Evolutionary conservation across 2,797 vertebrate species (phyloP), one percentile per base, ranked within the genome.

Genomic region (Lithobates pipiens): DNA sequence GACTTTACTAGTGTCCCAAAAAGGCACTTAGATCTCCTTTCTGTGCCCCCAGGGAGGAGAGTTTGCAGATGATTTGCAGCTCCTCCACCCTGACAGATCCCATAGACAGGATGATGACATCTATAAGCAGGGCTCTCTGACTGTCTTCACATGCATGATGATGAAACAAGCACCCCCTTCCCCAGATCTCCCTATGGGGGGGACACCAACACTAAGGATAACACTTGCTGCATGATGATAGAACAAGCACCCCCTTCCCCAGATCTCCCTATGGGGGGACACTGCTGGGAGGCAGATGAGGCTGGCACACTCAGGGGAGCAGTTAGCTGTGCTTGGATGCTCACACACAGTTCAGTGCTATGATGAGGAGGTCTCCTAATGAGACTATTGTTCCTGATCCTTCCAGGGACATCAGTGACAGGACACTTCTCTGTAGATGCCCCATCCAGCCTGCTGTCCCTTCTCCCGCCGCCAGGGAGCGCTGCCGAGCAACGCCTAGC

Each of bases 81-180:
- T 79, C 69, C 74, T 85, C 73, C 77, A 27, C 68, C 32, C 61
- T 75, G 83, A 75, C 77, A 79, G 46, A 50, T 74, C 70, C 71
- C 57, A 61, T 74, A 80, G 44, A 83, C 21, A 32, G 73, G 61
- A 76, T 67, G 50, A 83, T 13, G 39, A 39, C 39, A 46, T 46
- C 13, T 46, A 10, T 3, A 46, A 46, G 3, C 44, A 11, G 2
- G 11, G 44, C 42, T 42, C 65, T 42, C 44, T n/a, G 46, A 82
- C 54, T 65, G 71, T 23, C 39, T 65, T 76, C 39, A 76, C 81
- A 69, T 11, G 69, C 13, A 21, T 36, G 68, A 73, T 84, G 76
- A 74, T 68, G 50, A 67, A 85, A 32, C 76, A 13, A 46, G 29
- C 83, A 9, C 76, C 39, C 32, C 46, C 23, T 21, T 54, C 21